Conservation (phyloP, 2,888 invertebrate species). For the Entomobrya multifasciata region DNA sequence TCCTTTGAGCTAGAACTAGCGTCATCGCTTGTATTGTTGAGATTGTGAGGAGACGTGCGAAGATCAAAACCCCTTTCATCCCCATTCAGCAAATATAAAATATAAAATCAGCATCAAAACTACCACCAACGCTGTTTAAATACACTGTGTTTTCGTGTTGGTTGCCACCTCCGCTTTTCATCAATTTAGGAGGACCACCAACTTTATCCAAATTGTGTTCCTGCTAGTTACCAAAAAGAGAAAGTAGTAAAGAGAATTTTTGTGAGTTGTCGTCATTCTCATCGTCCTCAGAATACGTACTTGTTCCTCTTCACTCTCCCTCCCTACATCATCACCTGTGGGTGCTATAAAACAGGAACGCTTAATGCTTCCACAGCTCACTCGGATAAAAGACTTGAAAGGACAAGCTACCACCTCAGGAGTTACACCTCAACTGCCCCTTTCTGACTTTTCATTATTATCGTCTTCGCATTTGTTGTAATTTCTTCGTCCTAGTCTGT, state of each 20-base stretch:
- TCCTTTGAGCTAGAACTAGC: too few species aligned
- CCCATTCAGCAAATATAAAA: not conserved
- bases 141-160: not conserved
- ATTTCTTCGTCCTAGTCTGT: not conserved
- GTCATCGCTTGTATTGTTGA: too few species aligned
- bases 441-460: not conserved
- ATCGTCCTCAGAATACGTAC: not conserved
- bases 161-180: not conserved
- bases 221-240: not conserved
- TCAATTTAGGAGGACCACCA: constrained; percentile 4
- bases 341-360: constrained; percentile 63
- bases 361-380: constrained; percentile 57
- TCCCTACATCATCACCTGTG: constrained; percentile 21
- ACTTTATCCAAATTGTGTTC: not conserved
- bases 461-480: not conserved
- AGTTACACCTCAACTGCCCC: constrained; percentile 3
- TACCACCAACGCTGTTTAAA: not conserved
- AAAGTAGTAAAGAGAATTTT: constrained; percentile 5
- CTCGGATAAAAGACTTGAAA: constrained; percentile 37
- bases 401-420: constrained; percentile 13
- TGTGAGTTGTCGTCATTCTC: not conserved
- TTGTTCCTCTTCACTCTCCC: not conserved
- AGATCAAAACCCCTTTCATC: not conserved
- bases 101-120: not conserved
- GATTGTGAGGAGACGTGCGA: too few species aligned